Conservation (phyloP, 64 coral and sea anemone species). For the Dendronephthya gigantea region DNA sequence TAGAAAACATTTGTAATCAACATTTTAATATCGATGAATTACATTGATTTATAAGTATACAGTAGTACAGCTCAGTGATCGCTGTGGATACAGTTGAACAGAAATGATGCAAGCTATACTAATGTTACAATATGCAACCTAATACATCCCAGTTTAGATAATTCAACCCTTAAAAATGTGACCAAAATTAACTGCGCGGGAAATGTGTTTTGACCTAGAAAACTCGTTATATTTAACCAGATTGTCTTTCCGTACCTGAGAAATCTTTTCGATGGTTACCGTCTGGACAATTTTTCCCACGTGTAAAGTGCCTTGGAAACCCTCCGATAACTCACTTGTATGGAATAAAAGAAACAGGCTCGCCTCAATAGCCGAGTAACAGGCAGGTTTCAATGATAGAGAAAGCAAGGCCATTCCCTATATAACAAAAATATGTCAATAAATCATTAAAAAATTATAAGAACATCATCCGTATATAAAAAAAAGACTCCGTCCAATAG, state of each 20-base stretch:
- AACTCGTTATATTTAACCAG: too few species aligned
- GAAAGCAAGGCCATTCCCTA: slow-evolving; percentile 83
- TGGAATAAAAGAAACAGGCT: slow-evolving; percentile 86
- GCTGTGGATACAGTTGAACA: too few species aligned
- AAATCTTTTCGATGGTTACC: slow-evolving; percentile 75
- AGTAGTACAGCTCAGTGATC: too few species aligned
- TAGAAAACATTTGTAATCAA: background rate
- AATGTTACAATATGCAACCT: too few species aligned
- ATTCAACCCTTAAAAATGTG: too few species aligned
- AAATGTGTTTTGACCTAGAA: too few species aligned
- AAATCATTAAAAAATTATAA: too few species aligned
- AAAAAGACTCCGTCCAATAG: background rate
- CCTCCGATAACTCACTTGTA: slow-evolving; percentile 51
- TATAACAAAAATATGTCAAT: background rate
- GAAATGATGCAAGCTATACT: too few species aligned
- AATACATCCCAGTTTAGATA: too few species aligned
- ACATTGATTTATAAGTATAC: too few species aligned
- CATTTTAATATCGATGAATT: background rate
- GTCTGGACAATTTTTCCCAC: slow-evolving; percentile 88
- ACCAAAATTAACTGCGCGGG: too few species aligned
- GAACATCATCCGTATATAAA: slow-evolving; percentile 55
- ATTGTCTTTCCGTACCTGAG: slow-evolving; percentile 37
- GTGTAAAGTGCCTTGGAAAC: slow-evolving; percentile 86
- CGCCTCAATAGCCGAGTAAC: slow-evolving; percentile 57
- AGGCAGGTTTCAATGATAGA: slow-evolving; percentile 38